Base-by-base conservation (phyloP, 2,888 invertebrate genomes). In the Ectemnius continuus region DNA sequence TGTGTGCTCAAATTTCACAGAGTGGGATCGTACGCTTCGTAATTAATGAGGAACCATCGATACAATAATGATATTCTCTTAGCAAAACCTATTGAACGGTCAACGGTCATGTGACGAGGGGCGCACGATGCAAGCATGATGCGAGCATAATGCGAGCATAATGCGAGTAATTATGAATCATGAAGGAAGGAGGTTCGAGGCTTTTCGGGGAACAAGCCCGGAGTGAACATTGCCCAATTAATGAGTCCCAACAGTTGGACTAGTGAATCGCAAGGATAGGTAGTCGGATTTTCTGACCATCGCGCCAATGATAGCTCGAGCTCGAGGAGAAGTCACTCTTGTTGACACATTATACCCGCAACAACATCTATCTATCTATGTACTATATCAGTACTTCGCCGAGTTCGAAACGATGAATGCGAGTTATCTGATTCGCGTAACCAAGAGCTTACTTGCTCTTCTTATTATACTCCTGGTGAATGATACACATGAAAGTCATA, bases 21-120 rank as follows among this genome's bases (percentile, higher is more conserved):
- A 87, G 86, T 81, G 83, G 86, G 84, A 86, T 78, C 83, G 82
- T 88, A 88, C 84, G 88, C 84, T 85, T 84, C 84, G 85, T 88
- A 88, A 85, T 88, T 87, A 88, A 86, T 85, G 85, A 89, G 87
- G 88, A 89, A 89, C 88, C 88, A 89, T 88, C 87, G 88, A 89
- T 88, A 89, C 86, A 88, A 87, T 85, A 84, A 85, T 83, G 81
- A 85, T 86, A 85, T 86, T 87, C 85, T 88, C 87, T 85, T 85
- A 87, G 85, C 86, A 87, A 87, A 88, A 86, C 78, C 82, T 88
- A 87, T 88, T 86, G 87, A 88, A 88, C 85, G 83, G 78, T 82
- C 79, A 36, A 36, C 36, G 36, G 36, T 36, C 36, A 36, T 36
- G 84, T 84, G 86, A 79, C 79, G 79, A 85, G 86, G 82, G 86